These are phyloP conservation scores for Catagonus wagneri DNA, from an alignment of 2,113 vertebrate genomes.

Conservation along the genomic window DNA sequence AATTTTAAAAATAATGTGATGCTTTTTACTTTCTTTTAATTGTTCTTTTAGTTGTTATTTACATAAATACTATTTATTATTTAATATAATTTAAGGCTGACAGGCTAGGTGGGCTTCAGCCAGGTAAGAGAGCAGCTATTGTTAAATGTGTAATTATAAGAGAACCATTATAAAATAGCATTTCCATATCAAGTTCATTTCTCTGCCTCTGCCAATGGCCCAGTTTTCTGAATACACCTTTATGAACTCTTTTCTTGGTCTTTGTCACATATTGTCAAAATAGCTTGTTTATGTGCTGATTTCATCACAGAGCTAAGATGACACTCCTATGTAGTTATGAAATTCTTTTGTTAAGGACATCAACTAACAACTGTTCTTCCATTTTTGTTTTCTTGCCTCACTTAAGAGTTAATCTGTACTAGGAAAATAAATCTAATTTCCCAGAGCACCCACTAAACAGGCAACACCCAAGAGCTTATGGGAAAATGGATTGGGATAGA, in stretches of 20 bases:
- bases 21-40: not conserved
- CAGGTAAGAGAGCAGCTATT: not conserved
- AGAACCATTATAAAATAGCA: not conserved
- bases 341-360: not conserved
- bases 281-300: constrained; percentile 16
- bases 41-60: not conserved
- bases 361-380: not conserved
- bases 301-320: not conserved
- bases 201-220: not conserved
- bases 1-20: not conserved
- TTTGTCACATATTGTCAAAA: not conserved
- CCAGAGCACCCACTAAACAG: not conserved
- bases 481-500: not conserved
- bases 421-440: not conserved
- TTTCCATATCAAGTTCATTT: not conserved
- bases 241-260: not conserved
- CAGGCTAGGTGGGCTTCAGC: not conserved
- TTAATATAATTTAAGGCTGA: not conserved
- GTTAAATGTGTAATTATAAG: not conserved
- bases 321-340: not conserved
- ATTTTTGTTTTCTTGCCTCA: constrained; percentile 1
- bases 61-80: not conserved
- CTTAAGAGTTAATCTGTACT: not conserved
- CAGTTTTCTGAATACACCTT: not conserved
- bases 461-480: not conserved